phyloP scores from a whole-genome alignment of 37 sponge, comb jelly and placozoan genomes.

The Eunapius fragilis region DNA sequence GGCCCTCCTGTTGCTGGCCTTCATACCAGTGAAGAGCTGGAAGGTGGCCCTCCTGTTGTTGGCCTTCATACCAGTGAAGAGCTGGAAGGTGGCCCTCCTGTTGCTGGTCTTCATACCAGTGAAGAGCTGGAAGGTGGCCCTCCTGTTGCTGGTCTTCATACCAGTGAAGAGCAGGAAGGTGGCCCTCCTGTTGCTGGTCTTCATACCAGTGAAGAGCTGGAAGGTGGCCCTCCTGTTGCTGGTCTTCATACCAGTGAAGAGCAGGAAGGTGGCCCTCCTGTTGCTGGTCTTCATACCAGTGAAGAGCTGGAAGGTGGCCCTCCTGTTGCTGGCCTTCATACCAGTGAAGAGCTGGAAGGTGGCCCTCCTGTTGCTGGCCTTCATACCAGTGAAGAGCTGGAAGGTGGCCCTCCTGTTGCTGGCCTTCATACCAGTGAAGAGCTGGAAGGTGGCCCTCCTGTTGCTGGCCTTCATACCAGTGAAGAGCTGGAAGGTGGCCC shows the following conservation, averaged over 20 bases:
- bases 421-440: slow-evolving; percentile 46
- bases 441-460: slow-evolving; percentile 62
- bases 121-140: slow-evolving; percentile 56
- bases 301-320: slow-evolving; percentile 56
- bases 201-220: slow-evolving; percentile 55
- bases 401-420: slow-evolving; percentile 68
- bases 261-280: slow-evolving; percentile 61
- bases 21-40: slow-evolving; percentile 55
- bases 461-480: slow-evolving; percentile 57
- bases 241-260: slow-evolving; percentile 48
- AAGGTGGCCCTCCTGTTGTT: slow-evolving; percentile 66
- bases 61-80: slow-evolving; percentile 46
- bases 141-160: slow-evolving; percentile 62
- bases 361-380: slow-evolving; percentile 59
- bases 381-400: slow-evolving; percentile 55
- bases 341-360: slow-evolving; percentile 58
- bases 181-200: slow-evolving; percentile 61
- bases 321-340: slow-evolving; percentile 60
- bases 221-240: slow-evolving; percentile 68
- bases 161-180: slow-evolving; percentile 56
- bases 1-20: slow-evolving; percentile 59
- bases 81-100: slow-evolving; percentile 62
- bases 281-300: slow-evolving; percentile 59
- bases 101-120: slow-evolving; percentile 59
- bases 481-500: slow-evolving; percentile 56